These are phyloP conservation scores for Darevskia nairensis DNA, from an alignment of 2,797 vertebrate genomes.

Conservation along the genomic window DNA sequence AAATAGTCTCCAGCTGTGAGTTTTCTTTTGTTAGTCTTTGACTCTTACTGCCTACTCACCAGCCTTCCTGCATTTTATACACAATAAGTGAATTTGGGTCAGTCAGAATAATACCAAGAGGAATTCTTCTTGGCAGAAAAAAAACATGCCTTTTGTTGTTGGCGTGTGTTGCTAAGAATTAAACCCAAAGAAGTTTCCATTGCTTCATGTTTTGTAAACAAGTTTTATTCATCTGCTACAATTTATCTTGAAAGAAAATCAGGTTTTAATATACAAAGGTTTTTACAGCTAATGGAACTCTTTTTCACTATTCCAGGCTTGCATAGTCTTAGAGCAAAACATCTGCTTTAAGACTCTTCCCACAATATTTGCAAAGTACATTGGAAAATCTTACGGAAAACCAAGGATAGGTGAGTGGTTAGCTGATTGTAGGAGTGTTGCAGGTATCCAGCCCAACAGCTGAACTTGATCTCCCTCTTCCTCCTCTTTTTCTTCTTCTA, in stretches of 20 bases:
- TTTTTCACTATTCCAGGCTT: background rate
- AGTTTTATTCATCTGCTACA: slow-evolving; percentile 67
- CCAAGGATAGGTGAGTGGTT: background rate
- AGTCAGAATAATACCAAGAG: slow-evolving; percentile 36
- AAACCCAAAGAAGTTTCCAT: slow-evolving; percentile 59
- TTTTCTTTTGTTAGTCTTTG: background rate
- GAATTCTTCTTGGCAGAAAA: background rate
- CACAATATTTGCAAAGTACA: background rate
- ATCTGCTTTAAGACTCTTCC: background rate
- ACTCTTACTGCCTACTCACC: background rate
- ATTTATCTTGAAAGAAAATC: slow-evolving; percentile 49
- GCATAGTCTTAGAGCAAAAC: background rate
- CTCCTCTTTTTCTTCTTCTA: background rate
- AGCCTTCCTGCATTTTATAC: background rate
- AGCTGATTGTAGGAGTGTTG: background rate
- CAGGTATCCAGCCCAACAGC: too few relatives aligned
- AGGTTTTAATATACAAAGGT: slow-evolving; percentile 68
- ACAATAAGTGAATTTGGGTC: background rate
- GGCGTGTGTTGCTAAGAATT: slow-evolving; percentile 11
- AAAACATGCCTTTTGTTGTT: background rate
- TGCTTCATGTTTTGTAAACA: slow-evolving; percentile 62
- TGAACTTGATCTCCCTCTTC: background rate
- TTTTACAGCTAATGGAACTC: slow-evolving; percentile 47
- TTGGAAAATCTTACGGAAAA: background rate
- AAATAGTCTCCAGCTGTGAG: background rate